A percentile compares a stretch with the other conserved stretches of the same genome.
phyloP scores from a whole-genome alignment of 2,113 vertebrate genomes.

The Phyllopteryx taeniolatus region DNA sequence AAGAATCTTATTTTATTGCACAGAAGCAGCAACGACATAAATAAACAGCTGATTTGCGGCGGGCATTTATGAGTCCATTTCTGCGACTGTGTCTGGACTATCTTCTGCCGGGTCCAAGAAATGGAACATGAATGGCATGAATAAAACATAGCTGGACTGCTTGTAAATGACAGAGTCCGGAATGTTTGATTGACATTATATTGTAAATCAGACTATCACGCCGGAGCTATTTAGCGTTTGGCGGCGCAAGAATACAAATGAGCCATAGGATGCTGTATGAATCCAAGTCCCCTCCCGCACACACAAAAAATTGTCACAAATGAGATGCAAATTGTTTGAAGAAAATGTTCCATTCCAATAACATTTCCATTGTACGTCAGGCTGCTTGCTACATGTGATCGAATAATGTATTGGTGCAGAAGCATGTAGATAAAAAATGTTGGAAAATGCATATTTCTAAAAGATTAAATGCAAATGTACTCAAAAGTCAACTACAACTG shows the following conservation, averaged over 20 bases:
- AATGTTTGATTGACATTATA: conserved; percentile 70
- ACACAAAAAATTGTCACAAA: conserved; percentile 46
- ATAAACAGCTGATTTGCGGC: conserved; percentile 25
- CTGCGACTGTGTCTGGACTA: not conserved
- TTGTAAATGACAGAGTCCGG: conserved; percentile 55
- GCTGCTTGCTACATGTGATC: not conserved
- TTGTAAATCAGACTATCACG: conserved; percentile 66
- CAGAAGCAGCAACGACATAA: not conserved
- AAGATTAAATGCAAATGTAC: too few species aligned
- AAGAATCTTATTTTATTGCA: not conserved
- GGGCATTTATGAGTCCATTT: conserved; percentile 19
- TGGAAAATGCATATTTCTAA: too few species aligned
- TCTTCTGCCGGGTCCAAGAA: conserved; percentile 37
- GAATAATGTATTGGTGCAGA: not conserved
- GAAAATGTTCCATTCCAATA: conserved; percentile 56
- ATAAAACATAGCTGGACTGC: conserved; percentile 72
- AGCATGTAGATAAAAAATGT: too few species aligned
- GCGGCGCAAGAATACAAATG: conserved; percentile 61
- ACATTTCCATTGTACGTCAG: conserved; percentile 15
- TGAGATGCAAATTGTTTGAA: conserved; percentile 63
- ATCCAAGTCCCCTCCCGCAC: not conserved
- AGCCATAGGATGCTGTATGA: conserved; percentile 34
- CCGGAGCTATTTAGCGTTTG: conserved; percentile 45
- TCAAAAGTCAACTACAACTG: too few species aligned
- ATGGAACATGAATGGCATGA: conserved; percentile 58